Evolutionary conservation across 1,140 invertebrate species (phyloP).

Genomic region (Leptinotarsa undecemlineata): DNA sequence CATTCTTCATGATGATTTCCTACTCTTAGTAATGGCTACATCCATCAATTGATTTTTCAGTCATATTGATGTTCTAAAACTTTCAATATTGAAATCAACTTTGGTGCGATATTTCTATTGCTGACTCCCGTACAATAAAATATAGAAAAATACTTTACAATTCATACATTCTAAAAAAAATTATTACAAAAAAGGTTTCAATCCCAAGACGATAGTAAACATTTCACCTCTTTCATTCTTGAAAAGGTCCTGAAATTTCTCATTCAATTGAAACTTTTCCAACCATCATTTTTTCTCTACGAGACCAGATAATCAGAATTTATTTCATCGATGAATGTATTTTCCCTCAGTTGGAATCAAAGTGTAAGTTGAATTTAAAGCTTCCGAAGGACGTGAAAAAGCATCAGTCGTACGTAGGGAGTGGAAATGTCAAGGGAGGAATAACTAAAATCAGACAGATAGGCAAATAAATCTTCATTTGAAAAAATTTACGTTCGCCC

Average conservation of each 20-base stretch:
- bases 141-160: no score
- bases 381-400: constrained; percentile 5
- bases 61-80: no score
- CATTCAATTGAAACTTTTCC: not conserved
- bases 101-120: no score
- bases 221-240: not conserved
- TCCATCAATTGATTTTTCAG: no score
- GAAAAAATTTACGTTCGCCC: constrained; percentile 12
- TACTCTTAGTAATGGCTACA: no score
- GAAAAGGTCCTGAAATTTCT: not conserved
- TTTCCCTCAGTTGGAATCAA: not conserved
- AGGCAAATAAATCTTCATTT: constrained; percentile 18
- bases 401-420: not conserved
- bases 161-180: no score
- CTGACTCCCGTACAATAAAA: no score
- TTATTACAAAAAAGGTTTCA: no score
- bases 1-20: no score
- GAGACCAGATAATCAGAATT: not conserved
- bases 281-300: not conserved
- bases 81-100: no score
- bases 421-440: constrained; percentile 16
- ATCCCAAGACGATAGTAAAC: not conserved
- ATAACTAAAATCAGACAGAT: constrained; percentile 19
- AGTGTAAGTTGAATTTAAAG: constrained; percentile 11
- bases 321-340: constrained; percentile 6